A percentile compares a stretch with the other conserved stretches of the same genome.
phyloP scores from a whole-genome alignment of 2,113 vertebrate species.

The Lepisosteus oculatus region DNA sequence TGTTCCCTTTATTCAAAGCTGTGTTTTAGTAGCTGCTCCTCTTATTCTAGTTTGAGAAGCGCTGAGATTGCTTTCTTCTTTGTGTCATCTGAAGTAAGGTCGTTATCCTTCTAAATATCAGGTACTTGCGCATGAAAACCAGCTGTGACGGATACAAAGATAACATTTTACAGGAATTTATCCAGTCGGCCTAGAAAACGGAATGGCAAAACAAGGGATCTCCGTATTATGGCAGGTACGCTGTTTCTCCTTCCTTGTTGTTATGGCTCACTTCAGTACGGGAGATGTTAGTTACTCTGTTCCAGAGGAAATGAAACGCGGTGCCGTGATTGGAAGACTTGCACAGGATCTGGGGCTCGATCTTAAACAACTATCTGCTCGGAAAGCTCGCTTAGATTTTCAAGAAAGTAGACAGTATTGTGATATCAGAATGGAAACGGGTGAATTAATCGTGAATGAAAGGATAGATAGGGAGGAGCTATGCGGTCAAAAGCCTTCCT shows the following conservation, averaged over 20 bases:
- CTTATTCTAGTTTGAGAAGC: no score
- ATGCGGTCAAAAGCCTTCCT: constrained; percentile 36
- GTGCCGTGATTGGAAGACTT: constrained; percentile 49
- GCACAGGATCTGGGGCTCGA: constrained; percentile 54
- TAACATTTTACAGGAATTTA: no score
- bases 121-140: no score
- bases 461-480: constrained; percentile 59
- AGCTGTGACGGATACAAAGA: no score
- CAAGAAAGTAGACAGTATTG: constrained; percentile 42
- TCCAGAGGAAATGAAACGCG: constrained; percentile 58
- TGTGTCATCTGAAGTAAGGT: no score
- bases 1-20: no score
- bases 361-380: constrained; percentile 38
- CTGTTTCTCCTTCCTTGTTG: not conserved
- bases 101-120: no score
- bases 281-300: constrained; percentile 57
- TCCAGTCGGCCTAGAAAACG: no score
- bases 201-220: not conserved
- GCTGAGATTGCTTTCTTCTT: no score
- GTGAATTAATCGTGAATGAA: constrained; percentile 51
- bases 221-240: not conserved
- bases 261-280: not conserved
- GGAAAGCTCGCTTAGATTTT: constrained; percentile 40
- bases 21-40: no score
- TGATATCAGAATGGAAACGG: constrained; percentile 43